Conservation (phyloP, 37 sponge, comb jelly and placozoan genomes). For the Lycopodina hypogea region DNA sequence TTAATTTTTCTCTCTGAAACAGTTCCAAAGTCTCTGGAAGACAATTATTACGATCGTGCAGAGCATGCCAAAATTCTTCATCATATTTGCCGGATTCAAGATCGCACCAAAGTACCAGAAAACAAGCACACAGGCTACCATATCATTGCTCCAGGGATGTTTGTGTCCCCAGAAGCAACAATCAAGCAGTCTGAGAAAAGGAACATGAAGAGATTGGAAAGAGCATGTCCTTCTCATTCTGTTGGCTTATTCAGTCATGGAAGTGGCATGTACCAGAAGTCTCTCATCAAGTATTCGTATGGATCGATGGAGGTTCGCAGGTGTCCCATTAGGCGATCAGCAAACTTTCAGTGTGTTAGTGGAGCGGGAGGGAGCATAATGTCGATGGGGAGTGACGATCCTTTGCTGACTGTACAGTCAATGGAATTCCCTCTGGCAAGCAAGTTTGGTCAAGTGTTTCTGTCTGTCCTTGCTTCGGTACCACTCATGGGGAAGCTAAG, state of each 20-base stretch:
- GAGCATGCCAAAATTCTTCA: slow-evolving; percentile 33
- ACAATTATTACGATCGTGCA: not conserved
- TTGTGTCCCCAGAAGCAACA: slow-evolving; percentile 15
- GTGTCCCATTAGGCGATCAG: slow-evolving; percentile 55
- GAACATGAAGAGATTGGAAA: slow-evolving; percentile 37
- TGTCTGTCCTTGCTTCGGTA: slow-evolving; percentile 40
- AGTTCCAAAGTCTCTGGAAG: not conserved
- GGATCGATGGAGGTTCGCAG: slow-evolving; percentile 61
- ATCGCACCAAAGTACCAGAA: slow-evolving; percentile 26
- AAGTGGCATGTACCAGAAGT: slow-evolving; percentile 15
- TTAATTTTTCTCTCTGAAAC: slow-evolving; percentile 44
- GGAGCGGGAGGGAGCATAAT: slow-evolving; percentile 47
- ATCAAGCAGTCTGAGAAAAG: slow-evolving; percentile 34
- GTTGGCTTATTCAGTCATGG: slow-evolving; percentile 12
- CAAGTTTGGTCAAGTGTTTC: slow-evolving; percentile 74
- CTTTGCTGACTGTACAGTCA: slow-evolving; percentile 9
- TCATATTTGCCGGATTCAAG: slow-evolving; percentile 25
- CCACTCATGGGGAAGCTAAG: slow-evolving; percentile 47
- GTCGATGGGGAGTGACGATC: slow-evolving; percentile 69
- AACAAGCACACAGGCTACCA: slow-evolving; percentile 52
- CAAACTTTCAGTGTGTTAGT: slow-evolving; percentile 68
- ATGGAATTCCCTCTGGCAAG: slow-evolving; percentile 74
- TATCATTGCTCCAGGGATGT: slow-evolving; percentile 45
- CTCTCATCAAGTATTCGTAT: slow-evolving; percentile 51
- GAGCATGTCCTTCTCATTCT: slow-evolving; percentile 46